A percentile compares a stretch with the other conserved stretches of the same genome.
These are phyloP conservation scores for Podargus strigoides DNA, from an alignment of 2,797 vertebrate species.

Conservation along the genomic window DNA sequence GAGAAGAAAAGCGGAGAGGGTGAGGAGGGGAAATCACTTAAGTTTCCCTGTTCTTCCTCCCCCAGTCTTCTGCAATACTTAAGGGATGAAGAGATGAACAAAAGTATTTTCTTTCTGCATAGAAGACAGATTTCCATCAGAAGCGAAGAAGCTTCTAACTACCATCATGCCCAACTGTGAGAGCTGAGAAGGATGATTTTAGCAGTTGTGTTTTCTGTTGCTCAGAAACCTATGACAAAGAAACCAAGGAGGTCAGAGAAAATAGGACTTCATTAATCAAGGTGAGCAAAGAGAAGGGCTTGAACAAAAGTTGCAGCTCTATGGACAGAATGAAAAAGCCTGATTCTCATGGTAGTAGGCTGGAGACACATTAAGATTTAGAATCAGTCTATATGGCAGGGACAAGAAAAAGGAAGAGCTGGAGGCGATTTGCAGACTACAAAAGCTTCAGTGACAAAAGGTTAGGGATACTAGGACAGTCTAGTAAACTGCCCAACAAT, in stretches of 20 bases:
- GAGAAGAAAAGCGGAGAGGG: not conserved
- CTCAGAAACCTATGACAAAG: not conserved
- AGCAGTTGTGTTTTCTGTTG: not conserved
- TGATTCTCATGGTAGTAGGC: not conserved
- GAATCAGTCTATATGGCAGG: not conserved
- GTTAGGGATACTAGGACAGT: not conserved
- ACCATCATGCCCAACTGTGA: not conserved
- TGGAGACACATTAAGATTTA: conserved; percentile 8
- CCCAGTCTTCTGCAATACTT: not conserved
- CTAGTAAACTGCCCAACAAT: not conserved
- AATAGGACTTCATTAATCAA: not conserved
- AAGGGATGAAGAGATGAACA: not conserved
- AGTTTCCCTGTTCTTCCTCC: not conserved
- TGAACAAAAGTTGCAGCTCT: not conserved
- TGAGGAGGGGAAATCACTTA: not conserved
- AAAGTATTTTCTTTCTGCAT: not conserved
- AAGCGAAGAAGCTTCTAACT: not conserved
- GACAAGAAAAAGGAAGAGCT: not conserved
- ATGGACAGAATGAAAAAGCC: not conserved
- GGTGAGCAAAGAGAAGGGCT: not conserved
- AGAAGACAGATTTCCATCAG: not conserved
- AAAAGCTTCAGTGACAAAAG: not conserved
- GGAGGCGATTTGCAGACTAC: not conserved
- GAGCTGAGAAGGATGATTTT: not conserved
- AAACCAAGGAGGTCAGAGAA: not conserved